Percentiles rank a stretch among this genome's conserved stretches.
phyloP scores from a whole-genome alignment of 2,113 vertebrate genomes.

The Typhlomys cinereus region DNA sequence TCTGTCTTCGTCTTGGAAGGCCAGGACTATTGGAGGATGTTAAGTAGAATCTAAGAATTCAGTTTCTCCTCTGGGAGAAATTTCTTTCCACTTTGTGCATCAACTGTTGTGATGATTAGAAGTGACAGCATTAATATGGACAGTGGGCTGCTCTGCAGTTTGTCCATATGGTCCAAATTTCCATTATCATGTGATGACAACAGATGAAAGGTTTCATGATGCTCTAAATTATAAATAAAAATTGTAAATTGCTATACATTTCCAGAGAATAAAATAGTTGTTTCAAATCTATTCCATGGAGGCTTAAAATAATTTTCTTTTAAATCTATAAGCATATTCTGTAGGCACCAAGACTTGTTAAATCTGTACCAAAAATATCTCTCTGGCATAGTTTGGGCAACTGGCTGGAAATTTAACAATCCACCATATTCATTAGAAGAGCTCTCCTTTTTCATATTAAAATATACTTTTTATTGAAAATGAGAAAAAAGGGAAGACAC shows the following conservation, averaged over 20 bases:
- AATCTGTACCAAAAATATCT: not conserved
- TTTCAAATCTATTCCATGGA: not conserved
- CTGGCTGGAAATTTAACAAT: not conserved
- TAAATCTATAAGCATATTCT: not conserved
- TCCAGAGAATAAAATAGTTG: not conserved
- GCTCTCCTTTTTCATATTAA: not conserved
- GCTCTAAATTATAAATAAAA: not conserved
- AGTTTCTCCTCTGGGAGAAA: no score
- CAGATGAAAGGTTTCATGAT: not conserved
- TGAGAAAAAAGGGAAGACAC: no score
- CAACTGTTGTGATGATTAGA: not conserved
- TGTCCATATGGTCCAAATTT: not conserved
- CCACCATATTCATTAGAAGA: not conserved
- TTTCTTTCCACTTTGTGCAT: not conserved
- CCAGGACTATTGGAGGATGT: no score
- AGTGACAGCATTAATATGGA: not conserved
- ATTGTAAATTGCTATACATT: not conserved
- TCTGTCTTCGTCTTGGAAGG: no score
- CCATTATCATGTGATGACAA: not conserved
- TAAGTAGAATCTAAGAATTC: no score
- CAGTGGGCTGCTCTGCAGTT: not conserved
- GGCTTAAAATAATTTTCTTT: not conserved
- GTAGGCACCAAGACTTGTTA: not conserved
- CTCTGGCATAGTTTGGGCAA: not conserved
- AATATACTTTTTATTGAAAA: no score